Evolutionary conservation across 2,113 vertebrate species (phyloP).

Genomic region (Siniperca chuatsi): DNA sequence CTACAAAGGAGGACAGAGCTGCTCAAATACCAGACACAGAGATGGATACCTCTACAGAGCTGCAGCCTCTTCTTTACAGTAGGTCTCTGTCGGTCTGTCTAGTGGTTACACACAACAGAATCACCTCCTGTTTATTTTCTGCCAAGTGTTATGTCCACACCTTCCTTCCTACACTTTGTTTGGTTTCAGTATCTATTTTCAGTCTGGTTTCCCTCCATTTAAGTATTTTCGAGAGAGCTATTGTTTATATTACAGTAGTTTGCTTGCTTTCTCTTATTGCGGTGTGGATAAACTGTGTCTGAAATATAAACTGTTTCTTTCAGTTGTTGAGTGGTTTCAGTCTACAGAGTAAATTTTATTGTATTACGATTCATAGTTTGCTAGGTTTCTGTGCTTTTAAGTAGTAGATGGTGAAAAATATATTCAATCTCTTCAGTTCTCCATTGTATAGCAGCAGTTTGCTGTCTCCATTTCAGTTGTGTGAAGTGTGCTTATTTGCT

Average conservation of each 20-base stretch:
- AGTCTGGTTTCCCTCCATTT: background rate
- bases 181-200: background rate
- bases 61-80: constrained; percentile 76
- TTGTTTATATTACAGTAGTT: background rate
- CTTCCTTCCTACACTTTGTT: background rate
- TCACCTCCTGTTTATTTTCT: constrained; percentile 39
- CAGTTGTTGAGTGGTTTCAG: background rate
- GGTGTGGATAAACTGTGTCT: background rate
- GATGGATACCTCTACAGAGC: constrained; percentile 82
- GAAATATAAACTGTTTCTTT: background rate
- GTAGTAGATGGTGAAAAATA: background rate
- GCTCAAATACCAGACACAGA: constrained; percentile 67
- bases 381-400: constrained; percentile 9
- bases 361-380: background rate
- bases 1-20: constrained; percentile 58
- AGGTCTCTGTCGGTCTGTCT: constrained; percentile 51
- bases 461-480: background rate
- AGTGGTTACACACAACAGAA: constrained; percentile 1
- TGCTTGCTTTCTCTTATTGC: background rate
- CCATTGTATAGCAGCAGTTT: background rate
- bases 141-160: background rate
- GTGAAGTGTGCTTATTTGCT: background rate
- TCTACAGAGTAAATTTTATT: background rate
- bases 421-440: background rate
- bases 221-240: background rate